Evolutionary conservation across 2,113 vertebrate genomes (phyloP).

Genomic region (Pseudopodoces humilis): DNA sequence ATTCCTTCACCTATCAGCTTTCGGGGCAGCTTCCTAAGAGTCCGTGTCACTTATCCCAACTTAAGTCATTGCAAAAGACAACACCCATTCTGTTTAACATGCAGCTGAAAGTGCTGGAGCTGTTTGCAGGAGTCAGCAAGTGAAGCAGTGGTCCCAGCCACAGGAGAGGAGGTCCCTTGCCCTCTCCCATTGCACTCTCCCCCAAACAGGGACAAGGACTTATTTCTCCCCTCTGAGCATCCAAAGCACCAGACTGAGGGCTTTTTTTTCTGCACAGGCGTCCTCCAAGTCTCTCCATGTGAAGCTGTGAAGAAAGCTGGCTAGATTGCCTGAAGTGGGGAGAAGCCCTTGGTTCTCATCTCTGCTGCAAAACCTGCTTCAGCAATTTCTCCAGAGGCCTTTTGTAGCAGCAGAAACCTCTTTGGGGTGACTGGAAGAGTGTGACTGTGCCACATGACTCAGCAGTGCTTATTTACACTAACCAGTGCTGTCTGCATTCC

Average conservation of each 20-base stretch:
- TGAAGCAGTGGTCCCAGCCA: neutral
- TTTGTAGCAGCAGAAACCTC: neutral
- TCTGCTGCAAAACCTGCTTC: neutral
- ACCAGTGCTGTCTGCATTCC: neutral
- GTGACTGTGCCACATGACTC: neutral
- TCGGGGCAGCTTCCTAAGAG: neutral
- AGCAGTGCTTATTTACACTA: neutral
- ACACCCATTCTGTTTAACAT: neutral
- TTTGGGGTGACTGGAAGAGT: neutral
- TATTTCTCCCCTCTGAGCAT: neutral
- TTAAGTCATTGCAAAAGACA: neutral
- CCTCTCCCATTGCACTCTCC: neutral
- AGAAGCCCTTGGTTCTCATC: neutral
- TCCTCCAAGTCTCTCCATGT: neutral
- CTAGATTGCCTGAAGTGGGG: neutral
- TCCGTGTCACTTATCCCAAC: accelerated
- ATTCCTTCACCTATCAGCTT: neutral
- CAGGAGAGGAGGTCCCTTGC: neutral
- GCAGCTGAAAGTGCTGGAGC: neutral
- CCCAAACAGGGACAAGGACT: neutral
- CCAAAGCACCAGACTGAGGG: neutral
- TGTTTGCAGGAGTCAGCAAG: neutral
- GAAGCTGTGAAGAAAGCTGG: neutral
- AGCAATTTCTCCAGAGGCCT: neutral
- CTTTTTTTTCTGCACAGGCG: neutral